phyloP scores from a whole-genome alignment of 2,888 invertebrate genomes.

The Cryptocheilus praepositus region DNA sequence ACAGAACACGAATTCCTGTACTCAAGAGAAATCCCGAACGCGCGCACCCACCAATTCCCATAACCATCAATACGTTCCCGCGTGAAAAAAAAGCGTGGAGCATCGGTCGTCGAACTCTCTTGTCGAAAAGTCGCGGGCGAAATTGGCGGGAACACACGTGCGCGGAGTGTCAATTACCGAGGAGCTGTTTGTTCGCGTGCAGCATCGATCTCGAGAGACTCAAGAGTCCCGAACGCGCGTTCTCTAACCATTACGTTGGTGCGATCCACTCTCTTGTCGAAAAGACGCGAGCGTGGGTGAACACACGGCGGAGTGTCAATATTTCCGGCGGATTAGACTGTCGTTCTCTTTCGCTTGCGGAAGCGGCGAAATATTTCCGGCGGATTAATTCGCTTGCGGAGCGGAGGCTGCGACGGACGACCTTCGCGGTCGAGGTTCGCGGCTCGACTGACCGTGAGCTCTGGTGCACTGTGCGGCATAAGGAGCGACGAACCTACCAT shows the following conservation, averaged over 20 bases:
- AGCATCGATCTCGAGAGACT: conserved; percentile 34
- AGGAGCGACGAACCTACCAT: neutral
- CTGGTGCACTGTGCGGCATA: conserved; percentile 23
- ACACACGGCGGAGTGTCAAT: neutral
- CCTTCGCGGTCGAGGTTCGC: conserved; percentile 60
- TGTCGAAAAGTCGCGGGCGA: neutral
- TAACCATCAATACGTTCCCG: no score
- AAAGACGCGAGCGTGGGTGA: no score
- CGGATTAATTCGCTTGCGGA: no score
- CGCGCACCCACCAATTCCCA: no score
- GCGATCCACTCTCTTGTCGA: conserved; percentile 56
- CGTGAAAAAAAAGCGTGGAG: no score
- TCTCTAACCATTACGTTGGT: conserved; percentile 37
- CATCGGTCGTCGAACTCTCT: neutral
- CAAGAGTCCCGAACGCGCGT: no score
- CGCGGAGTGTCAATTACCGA: conserved; percentile 43
- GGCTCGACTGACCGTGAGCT: conserved; percentile 60
- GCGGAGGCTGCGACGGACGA: conserved; percentile 24
- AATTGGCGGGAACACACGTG: conserved; percentile 9
- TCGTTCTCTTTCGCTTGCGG: no score
- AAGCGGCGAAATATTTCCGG: no score
- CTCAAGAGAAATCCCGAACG: no score
- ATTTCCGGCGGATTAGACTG: no score
- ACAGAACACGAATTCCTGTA: no score
- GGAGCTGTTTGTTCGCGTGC: conserved; percentile 45